Evolutionary conservation across 2,888 invertebrate species (phyloP), one percentile per base, ranked within the genome.

Genomic region (Lucinisca nassula): DNA sequence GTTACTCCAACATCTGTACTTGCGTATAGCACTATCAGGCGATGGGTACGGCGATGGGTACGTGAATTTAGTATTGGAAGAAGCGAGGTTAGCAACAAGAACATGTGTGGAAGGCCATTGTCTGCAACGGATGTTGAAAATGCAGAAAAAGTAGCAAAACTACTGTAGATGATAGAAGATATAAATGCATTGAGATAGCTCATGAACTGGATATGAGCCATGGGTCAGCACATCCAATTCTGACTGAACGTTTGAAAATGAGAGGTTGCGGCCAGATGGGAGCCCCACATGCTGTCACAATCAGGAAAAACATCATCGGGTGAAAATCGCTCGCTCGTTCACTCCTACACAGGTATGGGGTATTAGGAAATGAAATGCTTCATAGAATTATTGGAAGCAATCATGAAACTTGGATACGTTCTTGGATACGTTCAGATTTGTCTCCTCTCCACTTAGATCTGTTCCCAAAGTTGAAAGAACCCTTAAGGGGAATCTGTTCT

Each of bases 251-350:
- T n/a, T n/a, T n/a, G n/a, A n/a, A n/a, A n/a, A n/a, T n/a, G 79
- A 32, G 45, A 49, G 51, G 30, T 72, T 49, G 45, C 79, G 0
- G 79, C 51, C 12, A 1, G 70, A 8, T 70, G 79, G 79, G 79
- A 72, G 21, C 72, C 79, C 72, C 70, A 45, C 70, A 70, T 70
- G 49, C 72, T 79, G 21, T 79, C 45, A 49, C 70, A 79, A 70
- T 49, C 21, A 2, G 30, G 35, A 67, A 79, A 79, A n/a, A n/a
- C n/a, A n/a, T 38, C 35, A 67, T n/a, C 35, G 35, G 17, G 14
- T 67, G 35, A 35, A 67, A 32, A 67, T 67, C 24, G 67, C 67
- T 35, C n/a, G n/a, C n/a, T n/a, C 32, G 17, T 21, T 12, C 3
- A 17, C 35, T 67, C 4, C 35, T 67, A 17, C 32, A 67, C 2